Conservation (phyloP, 2,113 vertebrate genomes). For the Recurvirostra avosetta region DNA sequence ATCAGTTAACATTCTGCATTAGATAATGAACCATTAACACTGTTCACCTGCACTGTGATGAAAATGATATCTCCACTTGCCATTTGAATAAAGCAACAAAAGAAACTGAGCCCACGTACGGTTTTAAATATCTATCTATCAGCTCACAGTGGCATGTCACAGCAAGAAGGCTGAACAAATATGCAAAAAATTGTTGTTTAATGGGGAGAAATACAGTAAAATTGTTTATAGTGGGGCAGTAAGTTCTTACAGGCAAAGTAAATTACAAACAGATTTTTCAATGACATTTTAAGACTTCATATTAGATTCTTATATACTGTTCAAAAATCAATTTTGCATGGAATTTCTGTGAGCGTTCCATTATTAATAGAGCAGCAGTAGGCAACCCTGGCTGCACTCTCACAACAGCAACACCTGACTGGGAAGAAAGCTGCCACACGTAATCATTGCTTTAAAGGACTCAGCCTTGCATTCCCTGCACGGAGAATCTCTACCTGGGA, state of each 20-base stretch:
- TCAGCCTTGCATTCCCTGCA: not conserved
- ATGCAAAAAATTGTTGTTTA: slow-evolving; percentile 68
- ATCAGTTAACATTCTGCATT: slow-evolving; percentile 17
- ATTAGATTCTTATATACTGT: slow-evolving; percentile 71
- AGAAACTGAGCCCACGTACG: slow-evolving; percentile 43
- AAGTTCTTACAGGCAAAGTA: slow-evolving; percentile 64
- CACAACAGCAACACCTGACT: slow-evolving; percentile 34
- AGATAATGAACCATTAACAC: slow-evolving; percentile 66
- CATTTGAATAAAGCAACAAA: slow-evolving; percentile 51
- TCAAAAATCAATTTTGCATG: slow-evolving; percentile 78
- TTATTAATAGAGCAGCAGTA: slow-evolving; percentile 76
- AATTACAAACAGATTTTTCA: slow-evolving; percentile 78
- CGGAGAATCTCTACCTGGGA: not conserved
- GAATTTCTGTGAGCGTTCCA: slow-evolving; percentile 72
- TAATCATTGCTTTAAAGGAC: slow-evolving; percentile 4
- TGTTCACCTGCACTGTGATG: slow-evolving; percentile 44
- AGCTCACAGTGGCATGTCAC: slow-evolving; percentile 61
- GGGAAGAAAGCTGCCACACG: slow-evolving; percentile 2
- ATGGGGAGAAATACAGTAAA: slow-evolving; percentile 68
- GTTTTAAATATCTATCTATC: slow-evolving; percentile 67
- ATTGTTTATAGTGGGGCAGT: slow-evolving; percentile 65
- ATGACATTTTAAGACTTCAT: slow-evolving; percentile 75
- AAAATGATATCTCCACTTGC: slow-evolving; percentile 46
- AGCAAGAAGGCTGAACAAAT: slow-evolving; percentile 69
- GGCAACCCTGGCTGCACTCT: slow-evolving; percentile 39